Conservation (phyloP, 1,140 invertebrate genomes). For the Drosophila albomicans region DNA sequence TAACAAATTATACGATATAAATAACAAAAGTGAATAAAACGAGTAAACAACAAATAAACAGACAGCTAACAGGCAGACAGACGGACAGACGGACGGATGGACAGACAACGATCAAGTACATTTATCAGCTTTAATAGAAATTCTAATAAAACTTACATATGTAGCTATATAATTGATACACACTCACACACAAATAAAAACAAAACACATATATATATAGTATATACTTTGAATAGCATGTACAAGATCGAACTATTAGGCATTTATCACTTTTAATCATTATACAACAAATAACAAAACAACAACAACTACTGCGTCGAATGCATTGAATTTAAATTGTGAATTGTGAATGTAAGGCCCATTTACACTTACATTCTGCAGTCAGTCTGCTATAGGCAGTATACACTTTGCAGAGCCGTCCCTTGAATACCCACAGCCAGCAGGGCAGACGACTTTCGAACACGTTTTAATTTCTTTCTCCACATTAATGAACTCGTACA, state of each 20-base stretch:
- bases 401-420: slow-evolving; percentile 26
- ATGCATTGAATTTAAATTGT: slow-evolving; percentile 24
- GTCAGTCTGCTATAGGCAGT: neutral
- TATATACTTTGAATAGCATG: slow-evolving; percentile 48
- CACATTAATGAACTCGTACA: neutral
- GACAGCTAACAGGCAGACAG: neutral
- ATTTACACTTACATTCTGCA: slow-evolving; percentile 8
- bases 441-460: slow-evolving; percentile 15
- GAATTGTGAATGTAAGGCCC: slow-evolving; percentile 9
- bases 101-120: slow-evolving; percentile 69
- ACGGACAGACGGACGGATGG: neutral
- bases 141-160: slow-evolving; percentile 66
- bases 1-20: slow-evolving; percentile 76
- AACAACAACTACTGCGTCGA: slow-evolving; percentile 14
- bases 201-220: slow-evolving; percentile 24
- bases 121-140: slow-evolving; percentile 83
- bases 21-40: slow-evolving; percentile 29
- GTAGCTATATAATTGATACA: slow-evolving; percentile 67
- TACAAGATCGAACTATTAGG: slow-evolving; percentile 70
- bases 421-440: slow-evolving; percentile 18
- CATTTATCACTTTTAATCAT: slow-evolving; percentile 70
- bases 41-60: neutral
- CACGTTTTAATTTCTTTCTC: slow-evolving; percentile 1
- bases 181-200: slow-evolving; percentile 16
- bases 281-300: slow-evolving; percentile 6